phyloP scores from a whole-genome alignment of 1,140 invertebrate genomes.

The Brachionus rotundiformis region DNA sequence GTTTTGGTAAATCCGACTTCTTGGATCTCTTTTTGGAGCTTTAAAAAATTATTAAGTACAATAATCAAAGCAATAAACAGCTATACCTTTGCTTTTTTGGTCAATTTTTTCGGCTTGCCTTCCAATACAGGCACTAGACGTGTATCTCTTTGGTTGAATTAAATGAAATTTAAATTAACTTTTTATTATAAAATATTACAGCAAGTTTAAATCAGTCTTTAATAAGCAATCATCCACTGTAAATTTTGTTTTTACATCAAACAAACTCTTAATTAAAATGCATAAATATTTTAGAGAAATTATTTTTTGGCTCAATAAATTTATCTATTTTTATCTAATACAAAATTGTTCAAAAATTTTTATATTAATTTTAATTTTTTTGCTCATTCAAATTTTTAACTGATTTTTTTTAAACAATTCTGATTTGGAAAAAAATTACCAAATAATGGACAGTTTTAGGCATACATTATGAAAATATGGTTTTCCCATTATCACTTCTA shows the following conservation, averaged over 20 bases:
- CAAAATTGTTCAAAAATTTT: no score
- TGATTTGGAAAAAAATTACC: no score
- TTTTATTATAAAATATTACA: constrained; percentile 30
- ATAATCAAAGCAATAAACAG: no score
- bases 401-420: no score
- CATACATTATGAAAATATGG: constrained; percentile 28
- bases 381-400: no score
- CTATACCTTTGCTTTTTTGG: constrained; percentile 32
- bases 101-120: constrained; percentile 28
- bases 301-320: no score
- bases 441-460: no score
- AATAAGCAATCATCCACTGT: neutral
- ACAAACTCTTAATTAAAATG: constrained; percentile 24
- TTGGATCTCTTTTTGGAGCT: constrained; percentile 51
- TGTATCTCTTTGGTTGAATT: neutral
- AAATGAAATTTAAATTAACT: neutral
- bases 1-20: constrained; percentile 31
- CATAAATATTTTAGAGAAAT: no score
- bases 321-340: no score
- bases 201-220: neutral
- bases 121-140: neutral
- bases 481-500: constrained; percentile 44
- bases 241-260: constrained; percentile 51
- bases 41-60: no score
- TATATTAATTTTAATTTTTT: no score